These are phyloP conservation scores for Morpho achilles DNA, from an alignment of 2,888 invertebrate species.

Conservation along the genomic window DNA sequence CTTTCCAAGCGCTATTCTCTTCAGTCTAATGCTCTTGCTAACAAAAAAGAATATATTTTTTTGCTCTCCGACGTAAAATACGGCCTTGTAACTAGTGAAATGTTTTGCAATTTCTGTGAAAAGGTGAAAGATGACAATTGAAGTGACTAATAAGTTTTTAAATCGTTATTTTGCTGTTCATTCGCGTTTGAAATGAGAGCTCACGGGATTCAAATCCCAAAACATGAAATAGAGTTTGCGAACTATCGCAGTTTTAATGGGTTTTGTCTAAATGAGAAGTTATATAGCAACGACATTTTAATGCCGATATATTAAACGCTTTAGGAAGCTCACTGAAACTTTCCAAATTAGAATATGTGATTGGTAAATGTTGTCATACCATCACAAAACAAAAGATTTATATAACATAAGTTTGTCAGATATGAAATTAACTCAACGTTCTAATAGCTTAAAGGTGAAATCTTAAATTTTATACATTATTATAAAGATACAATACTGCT, in stretches of 20 bases:
- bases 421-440: no score
- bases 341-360: not conserved
- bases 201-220: not conserved
- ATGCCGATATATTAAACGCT: not conserved
- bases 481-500: no score
- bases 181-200: no score
- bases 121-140: constrained; percentile 2
- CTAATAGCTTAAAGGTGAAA: no score
- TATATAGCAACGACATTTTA: not conserved
- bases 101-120: constrained; percentile 2
- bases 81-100: constrained; percentile 2
- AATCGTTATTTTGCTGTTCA: no score
- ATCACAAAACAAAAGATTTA: no score
- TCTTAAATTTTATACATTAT: no score
- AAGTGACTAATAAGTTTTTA: no score
- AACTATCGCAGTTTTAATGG: not conserved
- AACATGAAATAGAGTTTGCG: not conserved
- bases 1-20: constrained; percentile 2
- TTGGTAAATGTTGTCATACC: not conserved
- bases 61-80: constrained; percentile 7
- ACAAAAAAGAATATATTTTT: constrained; percentile 9
- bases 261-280: not conserved
- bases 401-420: no score
- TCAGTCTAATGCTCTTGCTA: constrained; percentile 10
- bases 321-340: no score